phyloP scores from a whole-genome alignment of 2,888 invertebrate species.

The Alsophila aescularia region DNA sequence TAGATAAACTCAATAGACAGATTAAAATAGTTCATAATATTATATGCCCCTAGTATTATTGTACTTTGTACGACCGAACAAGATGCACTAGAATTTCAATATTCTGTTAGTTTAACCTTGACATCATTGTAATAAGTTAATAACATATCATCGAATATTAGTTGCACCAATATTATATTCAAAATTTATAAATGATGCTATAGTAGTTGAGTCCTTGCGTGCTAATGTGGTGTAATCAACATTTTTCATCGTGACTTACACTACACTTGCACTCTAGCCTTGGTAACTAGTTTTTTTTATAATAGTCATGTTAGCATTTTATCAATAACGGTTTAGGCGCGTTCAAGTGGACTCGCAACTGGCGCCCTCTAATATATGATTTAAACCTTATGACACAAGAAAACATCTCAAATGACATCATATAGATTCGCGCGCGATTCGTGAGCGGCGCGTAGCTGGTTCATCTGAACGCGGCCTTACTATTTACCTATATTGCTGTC shows the following conservation, averaged over 20 bases:
- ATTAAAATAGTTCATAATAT: slow-evolving; percentile 54
- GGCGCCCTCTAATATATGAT: too few species aligned
- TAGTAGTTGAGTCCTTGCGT: neutral
- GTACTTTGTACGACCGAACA: slow-evolving; percentile 56
- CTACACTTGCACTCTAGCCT: slow-evolving; percentile 1
- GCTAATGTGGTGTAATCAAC: neutral
- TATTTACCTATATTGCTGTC: slow-evolving; percentile 29
- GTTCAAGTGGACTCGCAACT: too few species aligned
- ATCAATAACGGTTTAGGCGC: slow-evolving; percentile 10
- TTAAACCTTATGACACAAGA: too few species aligned
- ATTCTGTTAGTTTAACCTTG: slow-evolving; percentile 22
- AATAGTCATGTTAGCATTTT: slow-evolving; percentile 17
- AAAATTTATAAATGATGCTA: slow-evolving; percentile 13
- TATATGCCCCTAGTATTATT: slow-evolving; percentile 53
- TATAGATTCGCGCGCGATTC: too few species aligned
- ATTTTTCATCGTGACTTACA: neutral
- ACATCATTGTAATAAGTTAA: slow-evolving; percentile 26
- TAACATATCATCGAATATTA: slow-evolving; percentile 39
- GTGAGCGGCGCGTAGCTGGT: too few species aligned
- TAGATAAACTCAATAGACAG: slow-evolving; percentile 62
- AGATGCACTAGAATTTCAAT: slow-evolving; percentile 38
- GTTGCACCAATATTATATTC: slow-evolving; percentile 29
- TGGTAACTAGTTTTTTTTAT: slow-evolving; percentile 18
- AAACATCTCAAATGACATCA: too few species aligned
- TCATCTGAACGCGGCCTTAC: too few species aligned